Base-by-base conservation (phyloP, 2,113 vertebrate genomes). In the Lontra canadensis region DNA sequence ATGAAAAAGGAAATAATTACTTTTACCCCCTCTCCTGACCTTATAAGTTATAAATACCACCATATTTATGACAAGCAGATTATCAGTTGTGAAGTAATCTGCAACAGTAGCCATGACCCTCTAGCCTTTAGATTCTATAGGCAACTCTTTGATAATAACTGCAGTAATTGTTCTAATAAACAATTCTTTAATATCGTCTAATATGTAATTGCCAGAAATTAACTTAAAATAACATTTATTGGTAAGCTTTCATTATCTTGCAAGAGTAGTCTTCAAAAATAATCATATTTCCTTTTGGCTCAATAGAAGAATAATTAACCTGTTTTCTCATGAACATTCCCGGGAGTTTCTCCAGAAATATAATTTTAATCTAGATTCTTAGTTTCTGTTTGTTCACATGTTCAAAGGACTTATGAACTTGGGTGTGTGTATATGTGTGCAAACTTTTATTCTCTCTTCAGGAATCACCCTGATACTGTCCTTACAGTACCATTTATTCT, bases 221-320 rank as follows among this genome's bases (percentile, higher is more conserved):
- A 86, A 78, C 52, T 85, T 76, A 94, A 95, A 93, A 59, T 44
- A 61, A 1, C n/a, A 73, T 65, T 44, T 92, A 63, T 67, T 93
- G 26, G 47, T 73, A 78, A 88, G 8, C 7, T 95, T 96, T 93
- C 13, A 88, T 55, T 65, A 26, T 52, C 7, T 80, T 29, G 31
- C 47, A 47, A 26, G 3, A 29, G 0, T 73, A 47, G 92, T 79
- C 3, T 92, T 88, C 7, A 65, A 94, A 97, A 96, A 59, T 71
- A 93, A 61, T 91, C 12, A 52, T 87, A 59, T 93, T 93, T 90
- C 85, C 34, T 74, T 73, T 96, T 42, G 20, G 18, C 14, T 97
- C 47, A 39, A 36, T 17, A 63, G 26, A 76, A 93, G 10, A 2
- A 44, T 81, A 92, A 88, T 4, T 67, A 73, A 85, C 6, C 17